These are phyloP conservation scores for Tetragonisca angustula DNA, from an alignment of 2,888 invertebrate species.

Conservation along the genomic window DNA sequence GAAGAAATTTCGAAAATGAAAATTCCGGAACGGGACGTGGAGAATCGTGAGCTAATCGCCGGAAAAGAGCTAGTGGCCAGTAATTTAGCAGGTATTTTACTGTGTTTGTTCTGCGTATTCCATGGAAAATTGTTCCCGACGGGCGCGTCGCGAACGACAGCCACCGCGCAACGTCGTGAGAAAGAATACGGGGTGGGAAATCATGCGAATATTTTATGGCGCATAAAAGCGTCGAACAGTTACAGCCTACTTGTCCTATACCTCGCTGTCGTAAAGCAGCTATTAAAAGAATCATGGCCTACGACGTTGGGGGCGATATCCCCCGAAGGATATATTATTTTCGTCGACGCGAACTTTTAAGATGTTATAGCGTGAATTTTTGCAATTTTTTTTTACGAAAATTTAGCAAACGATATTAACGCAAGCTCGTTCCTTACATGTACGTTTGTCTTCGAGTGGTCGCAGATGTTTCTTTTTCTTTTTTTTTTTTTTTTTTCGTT, in stretches of 20 bases:
- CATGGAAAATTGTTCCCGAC: slow-evolving; percentile 61
- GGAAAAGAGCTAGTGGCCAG: slow-evolving; percentile 19
- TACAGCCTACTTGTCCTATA: slow-evolving; percentile 48
- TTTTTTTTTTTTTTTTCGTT: no score
- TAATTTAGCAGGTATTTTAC: slow-evolving; percentile 59
- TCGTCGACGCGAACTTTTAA: not conserved
- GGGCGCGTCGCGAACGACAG: slow-evolving; percentile 37
- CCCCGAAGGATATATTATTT: slow-evolving; percentile 1
- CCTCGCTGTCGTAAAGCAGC: slow-evolving; percentile 48
- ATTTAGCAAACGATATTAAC: no score
- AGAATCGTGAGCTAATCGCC: slow-evolving; percentile 23
- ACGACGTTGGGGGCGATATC: not conserved
- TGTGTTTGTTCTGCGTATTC: slow-evolving; percentile 45
- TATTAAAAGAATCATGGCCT: slow-evolving; percentile 58
- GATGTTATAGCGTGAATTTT: not conserved
- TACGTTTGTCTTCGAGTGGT: no score
- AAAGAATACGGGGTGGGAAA: slow-evolving; percentile 62
- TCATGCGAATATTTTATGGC: slow-evolving; percentile 69
- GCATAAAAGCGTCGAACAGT: slow-evolving; percentile 64
- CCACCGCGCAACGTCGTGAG: slow-evolving; percentile 10
- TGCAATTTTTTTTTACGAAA: no score
- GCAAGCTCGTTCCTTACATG: no score
- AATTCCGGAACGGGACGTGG: slow-evolving; percentile 20
- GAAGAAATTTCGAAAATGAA: not conserved
- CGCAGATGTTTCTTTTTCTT: no score